Percentiles rank a stretch among this genome's conserved stretches.
phyloP scores from a whole-genome alignment of 2,113 vertebrate species.

The Megaleporinus macrocephalus region DNA sequence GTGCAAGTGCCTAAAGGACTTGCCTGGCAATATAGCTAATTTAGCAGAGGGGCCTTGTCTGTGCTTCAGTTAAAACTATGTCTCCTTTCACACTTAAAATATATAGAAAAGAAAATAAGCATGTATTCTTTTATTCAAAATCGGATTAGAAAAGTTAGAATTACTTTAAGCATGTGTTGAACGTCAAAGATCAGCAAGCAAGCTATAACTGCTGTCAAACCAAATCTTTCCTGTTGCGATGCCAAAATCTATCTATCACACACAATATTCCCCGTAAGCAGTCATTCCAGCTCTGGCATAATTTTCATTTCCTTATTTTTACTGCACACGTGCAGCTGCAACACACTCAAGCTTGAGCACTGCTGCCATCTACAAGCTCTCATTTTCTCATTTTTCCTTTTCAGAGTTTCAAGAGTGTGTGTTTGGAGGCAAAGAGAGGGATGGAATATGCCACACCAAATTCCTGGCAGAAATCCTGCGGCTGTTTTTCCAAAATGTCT shows the following conservation, averaged over 20 bases:
- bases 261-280: conserved; percentile 40
- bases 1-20: too few relatives aligned
- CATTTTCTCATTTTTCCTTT: conserved; percentile 9
- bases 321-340: conserved; percentile 48
- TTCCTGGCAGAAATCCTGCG: conserved; percentile 20
- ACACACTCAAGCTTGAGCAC: background rate
- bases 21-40: background rate
- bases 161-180: conserved; percentile 45
- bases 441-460: background rate
- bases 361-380: conserved; percentile 25
- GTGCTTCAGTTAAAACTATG: conserved; percentile 20
- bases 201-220: conserved; percentile 49
- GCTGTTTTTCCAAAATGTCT: conserved; percentile 38
- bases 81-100: too few relatives aligned
- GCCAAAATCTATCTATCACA: conserved; percentile 63
- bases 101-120: too few relatives aligned
- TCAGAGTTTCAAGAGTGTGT: conserved; percentile 17
- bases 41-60: background rate
- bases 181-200: conserved; percentile 52
- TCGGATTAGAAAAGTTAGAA: conserved; percentile 17
- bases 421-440: conserved; percentile 11
- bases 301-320: conserved; percentile 43
- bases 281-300: conserved; percentile 45
- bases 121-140: conserved; percentile 17
- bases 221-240: conserved; percentile 49